A percentile compares a stretch with the other conserved stretches of the same genome.
Evolutionary conservation across 53 echinoderm and acorn worm species (phyloP).

Genomic region (Hippasteria phrygiana): DNA sequence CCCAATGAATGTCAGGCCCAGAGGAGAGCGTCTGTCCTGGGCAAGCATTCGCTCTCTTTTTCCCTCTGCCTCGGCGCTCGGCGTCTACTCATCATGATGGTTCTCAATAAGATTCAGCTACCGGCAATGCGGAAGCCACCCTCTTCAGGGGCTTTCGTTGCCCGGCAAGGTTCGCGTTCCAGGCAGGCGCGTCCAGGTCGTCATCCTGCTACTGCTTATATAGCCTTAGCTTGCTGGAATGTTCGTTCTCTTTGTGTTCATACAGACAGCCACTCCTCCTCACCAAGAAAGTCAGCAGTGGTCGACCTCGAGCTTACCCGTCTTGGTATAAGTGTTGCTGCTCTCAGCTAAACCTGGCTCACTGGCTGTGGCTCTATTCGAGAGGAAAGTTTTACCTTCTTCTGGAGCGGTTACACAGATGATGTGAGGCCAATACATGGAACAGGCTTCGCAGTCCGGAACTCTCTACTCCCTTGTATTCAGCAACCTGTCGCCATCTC

Average conservation of each 20-base stretch:
- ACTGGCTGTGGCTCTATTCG: conserved; percentile 27
- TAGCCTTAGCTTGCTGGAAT: conserved; percentile 23
- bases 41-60: conserved; percentile 26
- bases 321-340: conserved; percentile 19
- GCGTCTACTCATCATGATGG: conserved; percentile 8
- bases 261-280: not conserved
- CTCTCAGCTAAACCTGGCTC: conserved; percentile 35
- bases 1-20: not conserved
- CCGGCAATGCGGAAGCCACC: conserved; percentile 30
- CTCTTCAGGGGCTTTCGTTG: conserved; percentile 9
- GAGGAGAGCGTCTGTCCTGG: conserved; percentile 41
- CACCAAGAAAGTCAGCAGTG: conserved; percentile 33
- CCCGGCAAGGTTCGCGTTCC: conserved; percentile 41
- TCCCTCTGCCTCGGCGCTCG: conserved; percentile 2
- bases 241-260: conserved; percentile 12
- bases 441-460: conserved; percentile 17
- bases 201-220: conserved; percentile 38
- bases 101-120: not conserved
- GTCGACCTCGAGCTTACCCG: conserved; percentile 35
- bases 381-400: conserved; percentile 43
- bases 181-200: conserved; percentile 30
- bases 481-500: conserved; percentile 18
- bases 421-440: conserved; percentile 32
- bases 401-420: conserved; percentile 28
- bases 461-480: conserved; percentile 19